These are phyloP conservation scores for Agelas oroides DNA, from an alignment of 37 sponge, comb jelly and placozoan genomes.

Conservation along the genomic window DNA sequence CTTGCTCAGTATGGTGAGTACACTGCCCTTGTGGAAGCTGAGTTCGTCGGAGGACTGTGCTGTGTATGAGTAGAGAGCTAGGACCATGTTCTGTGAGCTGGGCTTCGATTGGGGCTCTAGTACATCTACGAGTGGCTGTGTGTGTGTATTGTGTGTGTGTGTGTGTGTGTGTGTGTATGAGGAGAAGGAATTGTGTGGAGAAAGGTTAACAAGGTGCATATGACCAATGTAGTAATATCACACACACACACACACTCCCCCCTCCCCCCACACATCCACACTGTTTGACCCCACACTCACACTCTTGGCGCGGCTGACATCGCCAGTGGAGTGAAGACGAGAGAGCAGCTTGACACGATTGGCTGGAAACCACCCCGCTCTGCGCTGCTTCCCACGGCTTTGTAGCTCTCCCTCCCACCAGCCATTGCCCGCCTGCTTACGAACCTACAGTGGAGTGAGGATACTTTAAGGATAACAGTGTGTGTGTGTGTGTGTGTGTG, in stretches of 20 bases:
- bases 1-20: conserved; percentile 78
- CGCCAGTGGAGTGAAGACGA: not conserved
- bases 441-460: conserved; percentile 21
- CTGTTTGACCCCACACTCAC: no score
- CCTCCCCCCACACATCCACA: no score
- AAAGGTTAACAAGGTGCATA: no score
- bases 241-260: no score
- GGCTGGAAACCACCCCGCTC: conserved; percentile 83
- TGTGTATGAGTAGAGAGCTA: conserved; percentile 82
- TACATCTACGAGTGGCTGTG: conserved; percentile 46
- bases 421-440: conserved; percentile 62
- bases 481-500: no score
- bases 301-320: not conserved
- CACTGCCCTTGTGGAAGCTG: conserved; percentile 87
- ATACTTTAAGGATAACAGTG: no score
- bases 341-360: conserved; percentile 67
- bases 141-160: not conserved
- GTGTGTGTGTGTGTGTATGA: no score
- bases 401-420: conserved; percentile 94
- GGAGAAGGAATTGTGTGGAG: no score
- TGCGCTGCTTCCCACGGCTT: conserved; percentile 69
- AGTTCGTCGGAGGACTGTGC: conserved; percentile 79
- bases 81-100: conserved; percentile 47
- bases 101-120: conserved; percentile 32
- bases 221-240: no score